These are phyloP conservation scores for Cygnus buccinator DNA, from an alignment of 2,113 vertebrate genomes.

Conservation along the genomic window DNA sequence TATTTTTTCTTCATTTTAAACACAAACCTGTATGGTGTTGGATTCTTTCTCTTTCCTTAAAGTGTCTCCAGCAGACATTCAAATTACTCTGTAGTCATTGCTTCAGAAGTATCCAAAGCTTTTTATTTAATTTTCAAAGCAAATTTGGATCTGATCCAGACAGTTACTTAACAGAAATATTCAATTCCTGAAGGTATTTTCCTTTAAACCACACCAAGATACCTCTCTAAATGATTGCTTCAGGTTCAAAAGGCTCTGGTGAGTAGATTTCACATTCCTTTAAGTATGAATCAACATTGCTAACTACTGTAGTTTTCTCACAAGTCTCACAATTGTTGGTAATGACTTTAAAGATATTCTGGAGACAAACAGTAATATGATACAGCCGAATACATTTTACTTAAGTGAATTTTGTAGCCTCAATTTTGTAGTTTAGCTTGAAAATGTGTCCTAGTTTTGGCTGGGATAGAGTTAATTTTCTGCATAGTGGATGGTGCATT, in stretches of 20 bases:
- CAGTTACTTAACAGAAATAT: not conserved
- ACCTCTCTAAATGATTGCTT: not conserved
- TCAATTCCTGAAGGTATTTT: slow-evolving; percentile 12
- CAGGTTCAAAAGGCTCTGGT: not conserved
- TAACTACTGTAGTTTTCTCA: not conserved
- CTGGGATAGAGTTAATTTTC: too few species aligned
- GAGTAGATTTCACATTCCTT: not conserved
- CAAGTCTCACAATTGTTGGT: not conserved
- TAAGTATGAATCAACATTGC: not conserved
- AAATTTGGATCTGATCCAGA: slow-evolving; percentile 21
- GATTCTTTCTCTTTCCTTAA: not conserved
- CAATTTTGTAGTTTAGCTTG: not conserved
- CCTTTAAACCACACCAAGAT: not conserved
- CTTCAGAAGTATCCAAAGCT: not conserved
- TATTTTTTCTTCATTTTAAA: not conserved
- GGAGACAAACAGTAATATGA: not conserved
- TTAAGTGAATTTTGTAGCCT: not conserved
- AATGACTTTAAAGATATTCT: not conserved
- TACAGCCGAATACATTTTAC: not conserved
- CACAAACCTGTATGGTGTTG: not conserved
- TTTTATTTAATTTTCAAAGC: slow-evolving; percentile 37
- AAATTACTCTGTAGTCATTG: not conserved
- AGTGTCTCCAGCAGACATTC: not conserved
- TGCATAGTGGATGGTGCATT: too few species aligned
- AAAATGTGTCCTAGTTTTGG: not conserved